phyloP scores from a whole-genome alignment of 2,797 vertebrate species.

The Cossypha dichroa region DNA sequence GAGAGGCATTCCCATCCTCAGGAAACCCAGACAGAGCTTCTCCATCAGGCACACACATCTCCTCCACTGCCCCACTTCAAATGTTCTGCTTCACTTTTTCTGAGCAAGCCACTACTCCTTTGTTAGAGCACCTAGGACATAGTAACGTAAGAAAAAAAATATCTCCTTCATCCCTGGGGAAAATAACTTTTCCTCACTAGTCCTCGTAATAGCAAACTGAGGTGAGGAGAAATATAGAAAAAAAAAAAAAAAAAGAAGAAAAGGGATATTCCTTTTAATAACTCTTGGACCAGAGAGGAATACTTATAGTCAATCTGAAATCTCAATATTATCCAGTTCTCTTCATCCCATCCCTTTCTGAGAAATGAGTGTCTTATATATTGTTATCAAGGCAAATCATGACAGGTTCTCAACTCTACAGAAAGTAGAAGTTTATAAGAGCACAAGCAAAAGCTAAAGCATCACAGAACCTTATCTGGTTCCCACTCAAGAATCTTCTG shows the following conservation, averaged over 20 bases:
- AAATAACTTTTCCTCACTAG: background rate
- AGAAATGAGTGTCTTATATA: background rate
- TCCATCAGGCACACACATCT: background rate
- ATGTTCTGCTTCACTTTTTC: background rate
- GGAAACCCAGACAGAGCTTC: background rate
- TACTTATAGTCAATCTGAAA: background rate
- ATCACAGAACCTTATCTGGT: background rate
- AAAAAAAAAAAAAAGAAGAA: background rate
- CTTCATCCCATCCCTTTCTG: background rate
- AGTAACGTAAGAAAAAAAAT: background rate
- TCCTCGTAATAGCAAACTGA: background rate
- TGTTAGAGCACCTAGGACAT: background rate
- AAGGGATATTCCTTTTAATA: background rate
- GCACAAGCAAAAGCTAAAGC: background rate
- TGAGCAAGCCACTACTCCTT: background rate
- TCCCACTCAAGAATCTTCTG: background rate
- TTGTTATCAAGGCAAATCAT: background rate
- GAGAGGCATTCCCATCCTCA: background rate
- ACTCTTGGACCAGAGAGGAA: background rate
- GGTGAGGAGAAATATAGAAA: background rate
- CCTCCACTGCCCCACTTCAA: rapidly evolving
- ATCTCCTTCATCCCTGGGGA: background rate
- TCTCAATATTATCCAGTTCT: background rate
- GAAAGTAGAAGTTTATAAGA: background rate
- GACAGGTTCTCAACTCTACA: background rate